Base-by-base conservation (phyloP, 2,888 invertebrate genomes). In the Meloe dianella region DNA sequence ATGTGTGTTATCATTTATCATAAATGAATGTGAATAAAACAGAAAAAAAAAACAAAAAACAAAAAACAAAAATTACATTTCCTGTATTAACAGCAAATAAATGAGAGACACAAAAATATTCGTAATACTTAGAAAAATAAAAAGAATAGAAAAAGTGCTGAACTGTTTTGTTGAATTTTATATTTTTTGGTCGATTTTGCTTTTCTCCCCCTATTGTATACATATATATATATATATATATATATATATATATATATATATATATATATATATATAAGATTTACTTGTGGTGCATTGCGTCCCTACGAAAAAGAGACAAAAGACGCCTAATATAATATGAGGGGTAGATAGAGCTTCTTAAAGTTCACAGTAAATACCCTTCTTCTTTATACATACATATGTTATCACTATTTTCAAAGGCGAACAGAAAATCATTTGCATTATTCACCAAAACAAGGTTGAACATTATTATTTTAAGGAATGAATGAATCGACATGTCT, bases 341-440 rank as follows among this genome's bases (percentile, higher is more conserved):
- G 54, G 24, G 54, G 24, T 22, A 12, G 24, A 12, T 12, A 24
- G 54, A 20, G 54, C 54, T 54, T 54, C 54, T 54, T 54, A 54
- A 24, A 54, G 54, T 54, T 54, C 41, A 17, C 41, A 2, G 4
- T 24, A n/a, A n/a, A n/a, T 20, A 12, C 22, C 54, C 54, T 4
- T 54, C 54, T 22, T 24, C n/a, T n/a, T n/a, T n/a, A n/a, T n/a
- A n/a, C n/a, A 24, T 54, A 54, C 54, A 54, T 54, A 54, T 54
- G 54, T 54, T 54, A 54, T 54, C 54, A 7, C 24, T 24, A 4
- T 22, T 54, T 6, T 17, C 17, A 20, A 47, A 47, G 7, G 12
- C 24, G 54, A 54, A 47, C n/a, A 4, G 5, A n/a, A n/a, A 20
- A 8, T 47, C 47, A 20, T 24, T 54, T 54, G 3, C 22, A 54